phyloP scores from a whole-genome alignment of 2,888 invertebrate genomes.

The Hyalella azteca region DNA sequence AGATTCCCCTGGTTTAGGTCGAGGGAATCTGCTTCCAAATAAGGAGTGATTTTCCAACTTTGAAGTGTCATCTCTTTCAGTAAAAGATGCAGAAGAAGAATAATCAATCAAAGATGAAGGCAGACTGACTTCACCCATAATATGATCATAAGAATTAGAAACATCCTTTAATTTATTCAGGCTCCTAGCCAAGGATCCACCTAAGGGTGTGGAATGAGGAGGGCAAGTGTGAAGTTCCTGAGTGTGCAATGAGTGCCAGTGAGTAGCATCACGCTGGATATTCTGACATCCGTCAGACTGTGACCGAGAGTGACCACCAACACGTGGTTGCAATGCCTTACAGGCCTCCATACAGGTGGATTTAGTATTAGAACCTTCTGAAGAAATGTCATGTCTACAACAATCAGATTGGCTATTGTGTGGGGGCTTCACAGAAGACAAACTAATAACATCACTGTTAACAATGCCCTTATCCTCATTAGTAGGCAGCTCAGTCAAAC shows the following conservation, averaged over 20 bases:
- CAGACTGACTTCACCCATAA: background rate
- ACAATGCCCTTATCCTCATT: background rate
- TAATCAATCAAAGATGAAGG: background rate
- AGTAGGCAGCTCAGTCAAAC: background rate
- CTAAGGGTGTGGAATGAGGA: background rate
- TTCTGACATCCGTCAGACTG: constrained; percentile 25
- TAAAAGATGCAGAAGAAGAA: background rate
- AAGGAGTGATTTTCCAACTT: background rate
- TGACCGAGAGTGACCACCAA: constrained; percentile 12
- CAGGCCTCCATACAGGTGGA: background rate
- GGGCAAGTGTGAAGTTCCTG: background rate
- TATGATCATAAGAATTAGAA: background rate
- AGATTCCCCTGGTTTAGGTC: constrained; percentile 56
- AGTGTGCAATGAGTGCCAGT: background rate
- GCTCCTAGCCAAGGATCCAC: background rate
- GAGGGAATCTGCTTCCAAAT: constrained; percentile 45
- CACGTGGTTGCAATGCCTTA: background rate
- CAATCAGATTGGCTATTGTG: background rate
- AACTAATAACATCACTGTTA: background rate
- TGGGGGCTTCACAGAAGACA: too few species aligned
- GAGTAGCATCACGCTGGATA: background rate
- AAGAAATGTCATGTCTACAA: background rate
- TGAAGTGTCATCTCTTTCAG: background rate
- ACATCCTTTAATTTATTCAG: background rate
- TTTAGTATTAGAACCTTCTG: background rate